Base-by-base conservation (phyloP, 1,140 invertebrate genomes). In the Chrysomallon squamiferum region DNA sequence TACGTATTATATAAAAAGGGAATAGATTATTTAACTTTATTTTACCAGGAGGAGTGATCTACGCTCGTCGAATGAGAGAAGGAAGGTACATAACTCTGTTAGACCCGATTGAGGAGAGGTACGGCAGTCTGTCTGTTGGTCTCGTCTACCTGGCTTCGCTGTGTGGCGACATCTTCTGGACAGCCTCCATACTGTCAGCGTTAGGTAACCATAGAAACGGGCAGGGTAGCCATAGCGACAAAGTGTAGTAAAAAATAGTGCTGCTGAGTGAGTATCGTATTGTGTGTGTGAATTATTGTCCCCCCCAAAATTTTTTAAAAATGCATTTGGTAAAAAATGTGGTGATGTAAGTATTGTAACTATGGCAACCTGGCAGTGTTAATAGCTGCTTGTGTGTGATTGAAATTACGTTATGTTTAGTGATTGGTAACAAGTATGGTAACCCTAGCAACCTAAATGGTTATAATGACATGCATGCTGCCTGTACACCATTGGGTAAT, bases 141-240 rank as follows among this genome's bases (percentile, higher is more conserved):
- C 58, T 83, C 13, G 57, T 85, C 0, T 84, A 82, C 59, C 0
- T 82, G 2, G 77, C 81, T 22, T 72, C 78, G 29, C 43, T 85
- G 20, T 79, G 68, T 67, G 82, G 82, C 2, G 83, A 85, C 60
- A 52, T 85, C 4, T 75, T 85, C 66, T 85, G 83, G 84, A 82
- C 79, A 18, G 81, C 84, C 1, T 80, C 84, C 18, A 84, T 85
- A 25, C 71, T 85, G 9, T 75, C 78, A 41, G 83, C 82, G 35
- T 58, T 85, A 33, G 83, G 83, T 84, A 65, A 65, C 67, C 67
- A 7, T 41, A n/a, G 25, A 6, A n/a, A n/a, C n/a, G n/a, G 20
- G 15, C 20, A 15, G 1, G 1, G 43, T 45, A 2, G 20, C 15
- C 15, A 45, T 18, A 2, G 43, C 20, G 20, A 2, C 20, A 2